Evolutionary conservation across 2,888 invertebrate species (phyloP).

Genomic region (Deroplatys truncata): DNA sequence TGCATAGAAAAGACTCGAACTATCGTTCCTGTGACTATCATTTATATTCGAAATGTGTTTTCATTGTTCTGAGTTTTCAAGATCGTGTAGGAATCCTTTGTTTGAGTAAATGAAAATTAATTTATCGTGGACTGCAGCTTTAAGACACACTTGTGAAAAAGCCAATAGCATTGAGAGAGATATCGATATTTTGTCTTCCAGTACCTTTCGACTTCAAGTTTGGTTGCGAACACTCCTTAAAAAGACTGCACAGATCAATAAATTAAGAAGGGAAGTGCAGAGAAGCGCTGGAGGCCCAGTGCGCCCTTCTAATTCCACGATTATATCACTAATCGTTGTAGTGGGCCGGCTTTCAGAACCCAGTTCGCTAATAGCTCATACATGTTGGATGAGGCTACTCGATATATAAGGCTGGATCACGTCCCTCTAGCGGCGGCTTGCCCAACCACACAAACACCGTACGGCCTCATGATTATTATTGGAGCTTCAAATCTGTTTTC

Average conservation of each 20-base stretch:
- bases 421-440: neutral
- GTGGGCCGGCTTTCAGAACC: slow-evolving; percentile 10
- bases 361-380: slow-evolving; percentile 10
- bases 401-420: neutral
- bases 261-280: neutral
- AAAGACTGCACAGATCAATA: neutral
- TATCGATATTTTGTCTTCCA: too few species aligned
- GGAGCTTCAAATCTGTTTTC: neutral
- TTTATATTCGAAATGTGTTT: too few species aligned
- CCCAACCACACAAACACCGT: neutral
- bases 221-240: neutral
- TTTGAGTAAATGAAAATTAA: too few species aligned
- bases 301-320: neutral
- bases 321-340: slow-evolving; percentile 13
- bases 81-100: too few species aligned
- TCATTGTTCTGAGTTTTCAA: too few species aligned
- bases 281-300: neutral
- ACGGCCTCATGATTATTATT: neutral
- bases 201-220: neutral
- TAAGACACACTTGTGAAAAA: too few species aligned
- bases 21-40: too few species aligned
- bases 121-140: too few species aligned
- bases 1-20: too few species aligned
- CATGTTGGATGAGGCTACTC: slow-evolving; percentile 7
- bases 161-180: too few species aligned